Conservation (phyloP, 1,140 invertebrate genomes). For the Reticulitermes speratus region DNA sequence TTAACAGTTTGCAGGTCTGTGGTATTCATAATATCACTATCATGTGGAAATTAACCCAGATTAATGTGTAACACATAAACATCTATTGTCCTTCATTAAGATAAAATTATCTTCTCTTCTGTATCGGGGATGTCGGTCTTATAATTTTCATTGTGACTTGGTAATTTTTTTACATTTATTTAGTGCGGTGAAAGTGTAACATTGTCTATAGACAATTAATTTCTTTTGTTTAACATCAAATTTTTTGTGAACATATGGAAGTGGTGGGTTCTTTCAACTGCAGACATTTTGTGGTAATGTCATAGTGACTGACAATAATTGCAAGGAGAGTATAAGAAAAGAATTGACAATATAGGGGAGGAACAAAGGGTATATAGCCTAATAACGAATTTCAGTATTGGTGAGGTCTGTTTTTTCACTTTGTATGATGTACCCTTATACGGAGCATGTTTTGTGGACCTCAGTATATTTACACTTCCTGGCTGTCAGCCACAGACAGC, state of each 20-base stretch:
- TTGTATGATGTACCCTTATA: background rate
- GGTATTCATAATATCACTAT: too few relatives aligned
- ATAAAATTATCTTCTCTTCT: too few relatives aligned
- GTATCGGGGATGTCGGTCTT: too few relatives aligned
- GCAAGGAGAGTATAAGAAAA: background rate
- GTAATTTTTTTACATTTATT: background rate
- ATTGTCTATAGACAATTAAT: background rate
- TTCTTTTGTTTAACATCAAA: background rate
- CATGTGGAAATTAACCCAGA: too few relatives aligned
- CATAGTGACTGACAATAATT: background rate
- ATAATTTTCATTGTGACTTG: background rate
- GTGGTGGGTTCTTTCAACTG: background rate
- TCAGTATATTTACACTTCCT: too few relatives aligned
- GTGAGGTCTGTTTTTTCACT: background rate
- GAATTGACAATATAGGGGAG: background rate
- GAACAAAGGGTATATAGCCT: background rate
- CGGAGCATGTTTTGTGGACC: too few relatives aligned
- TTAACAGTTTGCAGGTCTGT: too few relatives aligned
- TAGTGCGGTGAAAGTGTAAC: background rate
- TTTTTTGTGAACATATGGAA: background rate
- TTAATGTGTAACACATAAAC: too few relatives aligned
- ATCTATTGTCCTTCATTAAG: too few relatives aligned
- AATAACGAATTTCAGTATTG: slow-evolving; percentile 1
- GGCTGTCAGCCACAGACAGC: too few relatives aligned
- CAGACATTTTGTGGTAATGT: background rate